Evolutionary conservation across 2,797 vertebrate species (phyloP), one percentile per base, ranked within the genome.

Genomic region (Crenichthys baileyi): DNA sequence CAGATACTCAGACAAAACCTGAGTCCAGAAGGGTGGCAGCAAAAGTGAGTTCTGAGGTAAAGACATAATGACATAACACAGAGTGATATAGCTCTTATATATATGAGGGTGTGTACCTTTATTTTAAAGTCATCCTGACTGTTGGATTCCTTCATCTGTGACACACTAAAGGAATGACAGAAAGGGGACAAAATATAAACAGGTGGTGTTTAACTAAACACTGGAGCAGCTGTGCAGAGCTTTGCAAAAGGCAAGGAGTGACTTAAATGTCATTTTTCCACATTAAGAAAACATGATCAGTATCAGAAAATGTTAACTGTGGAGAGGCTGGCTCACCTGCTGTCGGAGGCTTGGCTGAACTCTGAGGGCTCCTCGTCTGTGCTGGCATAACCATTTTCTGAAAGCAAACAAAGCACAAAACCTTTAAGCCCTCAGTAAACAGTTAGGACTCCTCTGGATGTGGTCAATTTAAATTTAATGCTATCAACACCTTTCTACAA

Each of bases 101-200:
- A 3, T 53, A 26, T 4, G 61, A 4, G 11, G 7, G 20, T n/a
- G 6, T 31, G 26, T 93, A 99, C 97, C 97, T 97, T 98, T 70
- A 96, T 91, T 89, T 98, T 99, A 95, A 99, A 98, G 88, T 99
- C 98, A 77, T 99, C 98, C 50, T 99, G 98, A 93, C 98, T 99
- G 86, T 96, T 97, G 70, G 98, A 99, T 50, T 96, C 96, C 90
- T 98, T 99, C 96, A 99, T 97, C 75, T 96, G 96, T 51, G 95
- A 96, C 56, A 97, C 92, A 80, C 98, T 99, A 31, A 63, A 15
- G 7, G 24, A 41, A 24, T 55, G 26, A 85, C 83, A 26, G 7
- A 88, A 15, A 83, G 71, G 18, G 44, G 0, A 3, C 58, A 15
- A 70, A 20, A 48, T 22, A 22, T 36, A 51, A 22, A 73, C 4